Percentiles rank a stretch among this genome's conserved stretches.
Conservation (phyloP, 2,888 invertebrate species). For the Nomada lathburiana region DNA sequence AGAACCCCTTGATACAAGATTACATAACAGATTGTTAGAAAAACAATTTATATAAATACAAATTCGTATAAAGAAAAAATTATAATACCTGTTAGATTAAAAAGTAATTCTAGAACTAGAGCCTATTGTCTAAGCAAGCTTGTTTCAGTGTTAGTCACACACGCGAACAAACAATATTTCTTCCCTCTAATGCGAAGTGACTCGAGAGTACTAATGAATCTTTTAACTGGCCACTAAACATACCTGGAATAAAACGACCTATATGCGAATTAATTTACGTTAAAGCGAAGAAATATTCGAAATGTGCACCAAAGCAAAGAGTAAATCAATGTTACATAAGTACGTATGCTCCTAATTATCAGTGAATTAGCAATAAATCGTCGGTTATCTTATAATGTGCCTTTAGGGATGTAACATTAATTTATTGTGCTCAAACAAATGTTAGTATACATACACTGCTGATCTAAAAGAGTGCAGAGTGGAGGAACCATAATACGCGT, state of each 20-base stretch:
- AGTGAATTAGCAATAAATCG: slow-evolving; percentile 30
- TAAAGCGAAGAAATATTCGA: slow-evolving; percentile 63
- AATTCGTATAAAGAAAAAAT: slow-evolving; percentile 16
- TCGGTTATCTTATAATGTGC: slow-evolving; percentile 8
- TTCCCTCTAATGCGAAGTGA: slow-evolving; percentile 30
- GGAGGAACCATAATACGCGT: slow-evolving; percentile 79
- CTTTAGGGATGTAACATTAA: slow-evolving; percentile 59
- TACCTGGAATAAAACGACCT: neutral
- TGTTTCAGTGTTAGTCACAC: slow-evolving; percentile 49
- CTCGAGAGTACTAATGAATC: neutral
- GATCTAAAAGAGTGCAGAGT: slow-evolving; percentile 79
- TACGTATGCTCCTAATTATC: slow-evolving; percentile 27
- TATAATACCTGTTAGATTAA: slow-evolving; percentile 51
- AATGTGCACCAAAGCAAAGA: slow-evolving; percentile 42
- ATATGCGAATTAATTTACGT: slow-evolving; percentile 6
- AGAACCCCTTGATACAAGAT: slow-evolving; percentile 51
- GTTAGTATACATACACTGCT: slow-evolving; percentile 78
- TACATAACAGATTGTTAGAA: slow-evolving; percentile 80
- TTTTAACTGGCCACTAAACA: neutral
- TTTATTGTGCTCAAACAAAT: slow-evolving; percentile 53
- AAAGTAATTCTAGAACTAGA: slow-evolving; percentile 58
- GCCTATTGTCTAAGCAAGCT: slow-evolving; percentile 64
- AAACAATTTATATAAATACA: slow-evolving; percentile 82
- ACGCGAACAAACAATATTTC: slow-evolving; percentile 54
- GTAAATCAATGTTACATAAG: slow-evolving; percentile 64